Evolutionary conservation across 2,888 invertebrate species (phyloP), one percentile per base, ranked within the genome.

Genomic region (Phasia obesa): DNA sequence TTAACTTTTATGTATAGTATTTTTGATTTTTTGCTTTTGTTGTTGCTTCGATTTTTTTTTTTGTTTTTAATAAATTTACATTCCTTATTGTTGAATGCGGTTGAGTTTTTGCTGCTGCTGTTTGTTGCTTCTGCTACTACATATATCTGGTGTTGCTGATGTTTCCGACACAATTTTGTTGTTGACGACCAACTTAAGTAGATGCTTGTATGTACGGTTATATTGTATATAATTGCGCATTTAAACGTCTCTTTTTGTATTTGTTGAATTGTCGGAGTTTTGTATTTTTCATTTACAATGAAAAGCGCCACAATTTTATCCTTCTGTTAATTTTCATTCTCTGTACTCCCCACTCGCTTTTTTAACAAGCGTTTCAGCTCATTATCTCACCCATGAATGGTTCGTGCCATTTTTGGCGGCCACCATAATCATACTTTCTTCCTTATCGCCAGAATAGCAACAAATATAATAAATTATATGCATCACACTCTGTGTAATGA

Each of bases 181-280:
- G 69, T 65, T 71, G 62, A 75, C 60, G 75, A 81, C 71, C 78
- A 70, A 71, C 75, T 77, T 71, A 71, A 81, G 69, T 81, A 62
- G 73, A 53, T 71, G 78, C 74, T 64, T 65, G 75, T 73, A 53
- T n/a, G n/a, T n/a, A n/a, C n/a, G n/a, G n/a, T n/a, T n/a, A n/a
- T 74, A 69, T 74, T 74, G 76, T 62, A 49, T 65, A 81, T 83
- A 84, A 83, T 84, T 82, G 82, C 80, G 75, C 83, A 80, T 84
- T 84, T 76, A 65, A 82, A n/a, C n/a, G 64, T 82, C 27, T 49
- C 65, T 78, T 79, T 70, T 74, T 70, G 57, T 77, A 31, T 62
- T 47, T 65, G 71, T 69, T 38, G 23, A 35, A 38, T 27, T 59
- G 35, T 49, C 60, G 57, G 38, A 51, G 19, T 65, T 42, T 38